Percentiles rank a stretch among this genome's conserved stretches.
Evolutionary conservation across 2,888 invertebrate species (phyloP).

Genomic region (Rhabditophanes sp.): DNA sequence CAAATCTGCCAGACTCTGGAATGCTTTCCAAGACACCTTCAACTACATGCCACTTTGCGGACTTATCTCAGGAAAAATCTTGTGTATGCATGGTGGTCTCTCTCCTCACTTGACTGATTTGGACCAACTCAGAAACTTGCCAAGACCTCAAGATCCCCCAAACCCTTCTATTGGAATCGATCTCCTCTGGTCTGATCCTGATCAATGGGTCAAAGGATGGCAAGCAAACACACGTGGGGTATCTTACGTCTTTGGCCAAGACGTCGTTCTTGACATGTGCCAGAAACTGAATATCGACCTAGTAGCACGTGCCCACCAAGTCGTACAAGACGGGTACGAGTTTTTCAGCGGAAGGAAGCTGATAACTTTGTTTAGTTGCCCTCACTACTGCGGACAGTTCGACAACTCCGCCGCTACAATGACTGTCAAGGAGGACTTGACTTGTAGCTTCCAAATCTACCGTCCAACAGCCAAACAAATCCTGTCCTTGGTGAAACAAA

Average conservation of each 20-base stretch:
- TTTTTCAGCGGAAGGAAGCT: constrained; percentile 22
- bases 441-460: constrained; percentile 25
- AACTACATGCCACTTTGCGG: constrained; percentile 36
- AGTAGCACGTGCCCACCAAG: constrained; percentile 45
- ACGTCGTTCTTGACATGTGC: constrained; percentile 49
- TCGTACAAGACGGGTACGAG: constrained; percentile 32
- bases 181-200: constrained; percentile 21
- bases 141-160: constrained; percentile 34
- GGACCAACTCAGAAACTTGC: constrained; percentile 27
- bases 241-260: constrained; percentile 51
- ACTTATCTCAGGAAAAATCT: constrained; percentile 27
- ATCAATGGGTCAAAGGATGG: constrained; percentile 24
- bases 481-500: no score
- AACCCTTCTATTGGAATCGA: constrained; percentile 32
- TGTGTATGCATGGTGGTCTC: constrained; percentile 37
- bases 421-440: constrained; percentile 27
- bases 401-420: constrained; percentile 33
- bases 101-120: constrained; percentile 23
- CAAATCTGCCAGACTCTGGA: constrained; percentile 22
- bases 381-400: constrained; percentile 36
- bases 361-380: constrained; percentile 31
- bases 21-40: constrained; percentile 30
- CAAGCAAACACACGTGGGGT: constrained; percentile 47
- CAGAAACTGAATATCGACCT: constrained; percentile 49
- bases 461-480: constrained; percentile 7